Conservation (phyloP, 1,140 invertebrate genomes). For the Nylanderia fulva region DNA sequence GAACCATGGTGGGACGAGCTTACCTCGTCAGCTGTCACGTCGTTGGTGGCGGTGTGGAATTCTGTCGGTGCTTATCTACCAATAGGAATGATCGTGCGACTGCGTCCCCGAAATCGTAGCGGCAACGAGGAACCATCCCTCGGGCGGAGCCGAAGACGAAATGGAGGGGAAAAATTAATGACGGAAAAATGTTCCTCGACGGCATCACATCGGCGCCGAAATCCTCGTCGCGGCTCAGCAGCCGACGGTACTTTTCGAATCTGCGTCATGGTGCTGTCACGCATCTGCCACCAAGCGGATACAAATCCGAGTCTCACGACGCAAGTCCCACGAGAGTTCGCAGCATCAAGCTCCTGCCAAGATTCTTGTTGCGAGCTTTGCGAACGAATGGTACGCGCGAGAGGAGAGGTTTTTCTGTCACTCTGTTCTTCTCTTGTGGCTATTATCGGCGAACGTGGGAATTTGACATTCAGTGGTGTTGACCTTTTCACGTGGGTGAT, state of each 20-base stretch:
- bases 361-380: neutral
- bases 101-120: constrained; percentile 11
- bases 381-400: neutral
- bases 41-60: constrained; percentile 36
- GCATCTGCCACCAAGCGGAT: constrained; percentile 1
- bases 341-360: neutral
- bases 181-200: constrained; percentile 49
- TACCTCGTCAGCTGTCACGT: neutral
- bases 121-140: neutral
- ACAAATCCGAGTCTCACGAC: constrained; percentile 27
- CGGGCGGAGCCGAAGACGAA: neutral
- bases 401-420: neutral
- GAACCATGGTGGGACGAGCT: neutral
- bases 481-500: constrained; percentile 45
- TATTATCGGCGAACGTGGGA: constrained; percentile 1
- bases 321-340: constrained; percentile 1
- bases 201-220: constrained; percentile 71
- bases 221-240: constrained; percentile 48
- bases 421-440: neutral
- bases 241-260: constrained; percentile 59
- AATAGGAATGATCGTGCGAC: constrained; percentile 47
- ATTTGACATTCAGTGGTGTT: constrained; percentile 48
- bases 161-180: constrained; percentile 64
- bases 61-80: constrained; percentile 34
- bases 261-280: constrained; percentile 33